Evolutionary conservation across 2,113 vertebrate genomes (phyloP).

Genomic region (Lamprologus sp.): DNA sequence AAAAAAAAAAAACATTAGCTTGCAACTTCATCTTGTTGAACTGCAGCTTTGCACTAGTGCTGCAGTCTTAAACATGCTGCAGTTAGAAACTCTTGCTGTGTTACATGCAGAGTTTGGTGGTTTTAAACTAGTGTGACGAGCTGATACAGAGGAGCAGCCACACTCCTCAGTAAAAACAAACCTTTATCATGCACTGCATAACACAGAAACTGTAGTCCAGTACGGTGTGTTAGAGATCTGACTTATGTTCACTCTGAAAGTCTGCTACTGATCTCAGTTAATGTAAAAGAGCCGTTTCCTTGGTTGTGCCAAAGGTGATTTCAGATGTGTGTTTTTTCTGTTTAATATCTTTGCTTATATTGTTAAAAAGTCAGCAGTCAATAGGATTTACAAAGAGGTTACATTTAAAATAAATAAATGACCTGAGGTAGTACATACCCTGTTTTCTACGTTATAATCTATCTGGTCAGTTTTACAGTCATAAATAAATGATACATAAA

Average conservation of each 20-base stretch:
- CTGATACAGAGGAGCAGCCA: background rate
- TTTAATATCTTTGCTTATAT: background rate
- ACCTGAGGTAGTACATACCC: rapidly evolving
- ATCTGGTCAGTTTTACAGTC: background rate
- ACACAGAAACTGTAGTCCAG: background rate
- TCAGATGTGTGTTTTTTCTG: background rate
- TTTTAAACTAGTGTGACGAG: background rate
- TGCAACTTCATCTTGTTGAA: background rate
- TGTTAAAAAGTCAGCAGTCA: background rate
- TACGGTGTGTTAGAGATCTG: background rate
- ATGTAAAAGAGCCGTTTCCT: background rate
- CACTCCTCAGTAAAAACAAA: background rate
- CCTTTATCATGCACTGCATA: background rate
- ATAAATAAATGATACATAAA: background rate
- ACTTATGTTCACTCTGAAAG: rapidly evolving
- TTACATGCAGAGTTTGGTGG: background rate
- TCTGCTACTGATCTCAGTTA: background rate
- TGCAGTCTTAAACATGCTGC: background rate
- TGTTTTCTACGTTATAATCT: background rate
- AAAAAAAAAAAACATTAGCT: background rate
- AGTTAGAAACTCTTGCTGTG: background rate
- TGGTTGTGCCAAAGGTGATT: background rate
- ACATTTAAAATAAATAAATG: background rate
- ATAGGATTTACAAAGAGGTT: background rate
- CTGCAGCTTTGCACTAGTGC: too few relatives aligned